A percentile compares a stretch with the other conserved stretches of the same genome.
These are phyloP conservation scores for Sebastes itinus DNA, from an alignment of 2,797 vertebrate genomes.

Conservation along the genomic window DNA sequence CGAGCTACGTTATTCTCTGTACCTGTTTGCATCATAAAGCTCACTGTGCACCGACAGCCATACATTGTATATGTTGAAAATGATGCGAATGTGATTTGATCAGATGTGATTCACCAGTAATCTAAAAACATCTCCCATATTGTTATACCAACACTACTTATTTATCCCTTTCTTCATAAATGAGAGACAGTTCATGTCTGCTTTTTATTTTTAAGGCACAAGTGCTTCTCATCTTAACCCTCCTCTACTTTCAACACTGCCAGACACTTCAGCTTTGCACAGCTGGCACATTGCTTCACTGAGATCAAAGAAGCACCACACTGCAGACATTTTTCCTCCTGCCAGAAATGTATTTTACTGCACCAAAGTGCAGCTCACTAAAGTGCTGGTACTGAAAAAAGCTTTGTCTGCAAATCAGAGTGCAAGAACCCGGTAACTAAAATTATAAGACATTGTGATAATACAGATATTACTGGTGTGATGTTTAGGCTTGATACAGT, in stretches of 20 bases:
- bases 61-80: neutral
- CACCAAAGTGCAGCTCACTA: constrained; percentile 52
- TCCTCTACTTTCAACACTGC: constrained; percentile 31
- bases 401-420: constrained; percentile 59
- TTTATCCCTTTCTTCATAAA: constrained; percentile 17
- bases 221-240: constrained; percentile 27
- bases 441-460: constrained; percentile 1
- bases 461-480: neutral
- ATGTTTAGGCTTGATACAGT: neutral
- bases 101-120: neutral
- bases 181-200: neutral
- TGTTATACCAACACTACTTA: neutral
- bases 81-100: neutral
- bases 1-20: neutral
- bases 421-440: constrained; percentile 9
- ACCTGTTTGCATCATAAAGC: neutral
- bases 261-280: constrained; percentile 55
- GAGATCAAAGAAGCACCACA: constrained; percentile 66
- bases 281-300: constrained; percentile 65
- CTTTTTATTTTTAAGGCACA: constrained; percentile 29
- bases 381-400: constrained; percentile 35
- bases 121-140: neutral
- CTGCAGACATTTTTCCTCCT: constrained; percentile 64
- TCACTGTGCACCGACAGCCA: neutral
- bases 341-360: constrained; percentile 70